phyloP scores from a whole-genome alignment of 2,797 vertebrate species.

The Graptemys geographica region DNA sequence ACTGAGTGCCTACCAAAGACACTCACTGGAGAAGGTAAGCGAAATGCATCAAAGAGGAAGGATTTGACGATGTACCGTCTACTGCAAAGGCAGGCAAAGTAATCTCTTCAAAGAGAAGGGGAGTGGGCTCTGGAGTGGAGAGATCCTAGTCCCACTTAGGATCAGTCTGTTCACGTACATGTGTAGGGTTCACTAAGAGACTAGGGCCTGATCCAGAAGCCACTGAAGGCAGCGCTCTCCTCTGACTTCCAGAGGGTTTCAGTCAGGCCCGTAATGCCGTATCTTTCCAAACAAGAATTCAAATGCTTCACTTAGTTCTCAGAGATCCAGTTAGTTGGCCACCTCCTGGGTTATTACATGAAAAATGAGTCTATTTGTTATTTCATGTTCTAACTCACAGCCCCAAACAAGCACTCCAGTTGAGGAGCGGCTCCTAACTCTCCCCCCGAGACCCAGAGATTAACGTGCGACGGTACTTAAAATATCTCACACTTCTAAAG shows the following conservation, averaged over 20 bases:
- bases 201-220: too few species aligned
- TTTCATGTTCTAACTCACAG: neutral
- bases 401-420: neutral
- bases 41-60: neutral
- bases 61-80: neutral
- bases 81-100: neutral
- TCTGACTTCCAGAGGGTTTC: neutral
- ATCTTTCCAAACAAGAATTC: neutral
- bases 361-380: neutral
- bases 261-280: too few species aligned
- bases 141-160: neutral
- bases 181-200: neutral
- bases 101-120: neutral
- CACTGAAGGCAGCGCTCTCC: neutral
- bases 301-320: neutral
- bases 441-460: neutral
- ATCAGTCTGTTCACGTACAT: neutral
- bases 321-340: too few species aligned
- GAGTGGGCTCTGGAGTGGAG: neutral
- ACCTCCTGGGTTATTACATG: neutral
- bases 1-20: neutral
- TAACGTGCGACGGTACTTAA: neutral
- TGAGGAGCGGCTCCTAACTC: neutral
- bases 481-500: neutral
- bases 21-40: rapidly evolving